These are phyloP conservation scores for Kradibia gibbosae DNA, from an alignment of 1,140 invertebrate genomes.

Conservation along the genomic window DNA sequence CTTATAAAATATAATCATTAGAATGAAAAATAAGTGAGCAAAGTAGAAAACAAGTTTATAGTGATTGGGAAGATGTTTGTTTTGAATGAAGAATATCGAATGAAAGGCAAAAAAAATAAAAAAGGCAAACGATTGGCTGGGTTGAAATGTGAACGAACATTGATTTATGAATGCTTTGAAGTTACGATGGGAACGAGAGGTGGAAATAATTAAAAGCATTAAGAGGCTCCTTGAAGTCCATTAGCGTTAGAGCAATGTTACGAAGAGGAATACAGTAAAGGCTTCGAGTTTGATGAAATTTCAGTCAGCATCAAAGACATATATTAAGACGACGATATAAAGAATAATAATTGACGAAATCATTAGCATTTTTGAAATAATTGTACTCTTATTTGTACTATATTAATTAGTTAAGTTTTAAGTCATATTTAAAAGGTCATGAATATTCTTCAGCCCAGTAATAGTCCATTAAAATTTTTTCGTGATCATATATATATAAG, in stretches of 20 bases:
- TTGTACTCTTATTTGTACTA: no score
- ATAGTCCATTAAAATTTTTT: no score
- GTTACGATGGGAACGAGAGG: conserved; percentile 58
- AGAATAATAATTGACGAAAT: no score
- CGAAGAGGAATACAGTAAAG: conserved; percentile 53
- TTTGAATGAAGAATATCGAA: neutral
- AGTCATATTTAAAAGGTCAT: no score
- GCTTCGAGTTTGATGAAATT: no score
- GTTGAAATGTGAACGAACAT: neutral
- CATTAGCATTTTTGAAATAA: no score
- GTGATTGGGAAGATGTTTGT: conserved; percentile 4
- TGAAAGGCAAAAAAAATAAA: neutral
- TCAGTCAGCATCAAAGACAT: no score
- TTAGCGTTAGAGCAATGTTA: conserved; percentile 62
- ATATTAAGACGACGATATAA: no score
- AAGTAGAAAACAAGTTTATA: neutral
- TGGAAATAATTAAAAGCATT: conserved; percentile 70
- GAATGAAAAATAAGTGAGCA: neutral
- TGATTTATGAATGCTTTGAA: conserved; percentile 58
- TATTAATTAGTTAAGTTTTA: no score
- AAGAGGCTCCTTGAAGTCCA: conserved; percentile 63
- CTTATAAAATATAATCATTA: neutral
- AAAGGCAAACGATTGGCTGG: conserved; percentile 46
- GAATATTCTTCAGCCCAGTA: no score
- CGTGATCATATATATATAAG: no score